phyloP scores from a whole-genome alignment of 2,797 vertebrate genomes.

The Sylvia borin region DNA sequence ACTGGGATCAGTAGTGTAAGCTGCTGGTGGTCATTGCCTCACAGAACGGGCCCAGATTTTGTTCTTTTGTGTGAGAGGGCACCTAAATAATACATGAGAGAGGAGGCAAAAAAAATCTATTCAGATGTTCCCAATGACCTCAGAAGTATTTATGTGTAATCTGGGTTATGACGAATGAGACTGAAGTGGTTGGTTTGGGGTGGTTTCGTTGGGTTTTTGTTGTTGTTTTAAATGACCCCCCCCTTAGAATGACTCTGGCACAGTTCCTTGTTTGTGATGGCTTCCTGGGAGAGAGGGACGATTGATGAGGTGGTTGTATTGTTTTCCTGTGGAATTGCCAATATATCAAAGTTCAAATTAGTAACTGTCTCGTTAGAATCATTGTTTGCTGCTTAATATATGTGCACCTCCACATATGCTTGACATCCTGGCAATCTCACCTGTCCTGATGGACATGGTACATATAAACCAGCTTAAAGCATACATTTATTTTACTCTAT shows the following conservation, averaged over 20 bases:
- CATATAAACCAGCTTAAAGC: background rate
- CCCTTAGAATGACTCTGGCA: background rate
- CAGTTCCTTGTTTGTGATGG: background rate
- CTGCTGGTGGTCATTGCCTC: background rate
- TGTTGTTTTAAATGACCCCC: background rate
- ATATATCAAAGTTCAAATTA: background rate
- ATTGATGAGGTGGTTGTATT: background rate
- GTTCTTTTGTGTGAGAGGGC: background rate
- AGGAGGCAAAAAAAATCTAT: background rate
- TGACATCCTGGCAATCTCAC: background rate
- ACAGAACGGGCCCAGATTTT: background rate
- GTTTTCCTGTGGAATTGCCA: background rate
- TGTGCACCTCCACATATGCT: background rate
- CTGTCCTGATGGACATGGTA: accelerated
- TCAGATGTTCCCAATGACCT: background rate
- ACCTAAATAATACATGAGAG: background rate
- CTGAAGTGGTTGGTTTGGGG: background rate
- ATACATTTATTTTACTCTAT: background rate
- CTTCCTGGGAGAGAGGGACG: background rate
- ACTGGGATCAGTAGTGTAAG: background rate
- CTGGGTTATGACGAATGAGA: background rate
- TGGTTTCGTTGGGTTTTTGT: background rate
- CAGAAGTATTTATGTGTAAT: background rate
- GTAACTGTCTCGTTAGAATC: background rate
- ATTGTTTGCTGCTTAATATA: background rate